phyloP scores from a whole-genome alignment of 2,888 invertebrate genomes.

The Parascotia fuliginaria region DNA sequence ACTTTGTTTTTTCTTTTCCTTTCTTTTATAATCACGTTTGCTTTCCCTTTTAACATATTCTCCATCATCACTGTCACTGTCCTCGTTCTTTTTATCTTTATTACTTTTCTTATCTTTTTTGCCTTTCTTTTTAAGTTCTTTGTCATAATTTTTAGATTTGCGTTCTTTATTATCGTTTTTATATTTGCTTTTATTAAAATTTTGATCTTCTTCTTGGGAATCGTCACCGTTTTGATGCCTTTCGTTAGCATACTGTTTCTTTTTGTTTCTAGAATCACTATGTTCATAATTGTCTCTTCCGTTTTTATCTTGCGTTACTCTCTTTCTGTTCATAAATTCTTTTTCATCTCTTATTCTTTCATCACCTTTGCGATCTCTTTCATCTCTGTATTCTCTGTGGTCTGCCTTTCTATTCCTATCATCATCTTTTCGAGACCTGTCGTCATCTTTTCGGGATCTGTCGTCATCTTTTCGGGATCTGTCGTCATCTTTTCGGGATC shows the following conservation, averaged over 20 bases:
- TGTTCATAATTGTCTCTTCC: slow-evolving; percentile 8
- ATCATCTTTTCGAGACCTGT: slow-evolving; percentile 3
- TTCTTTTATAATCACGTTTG: not conserved
- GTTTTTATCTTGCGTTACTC: slow-evolving; percentile 24
- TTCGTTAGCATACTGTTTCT: slow-evolving; percentile 13
- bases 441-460: no score
- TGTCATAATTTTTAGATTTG: slow-evolving; percentile 21
- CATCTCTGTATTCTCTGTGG: slow-evolving; percentile 7
- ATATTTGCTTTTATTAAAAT: slow-evolving; percentile 11
- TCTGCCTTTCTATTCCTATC: slow-evolving; percentile 11
- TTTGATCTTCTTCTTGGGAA: slow-evolving; percentile 9
- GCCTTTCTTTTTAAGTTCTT: slow-evolving; percentile 27
- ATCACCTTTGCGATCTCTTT: slow-evolving; percentile 9
- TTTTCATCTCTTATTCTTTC: slow-evolving; percentile 16
- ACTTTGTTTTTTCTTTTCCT: slow-evolving; percentile 10
- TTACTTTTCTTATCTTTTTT: slow-evolving; percentile 29
- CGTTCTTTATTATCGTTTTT: slow-evolving; percentile 21
- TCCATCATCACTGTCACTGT: slow-evolving; percentile 11
- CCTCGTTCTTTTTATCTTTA: slow-evolving; percentile 22
- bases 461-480: no score
- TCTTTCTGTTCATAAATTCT: slow-evolving; percentile 26
- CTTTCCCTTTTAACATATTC: slow-evolving; percentile 2
- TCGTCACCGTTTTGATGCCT: slow-evolving; percentile 14
- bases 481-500: no score
- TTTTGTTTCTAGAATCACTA: slow-evolving; percentile 15